Base-by-base conservation (phyloP, 1,140 invertebrate genomes). In the Drosophila quadrilineata region DNA sequence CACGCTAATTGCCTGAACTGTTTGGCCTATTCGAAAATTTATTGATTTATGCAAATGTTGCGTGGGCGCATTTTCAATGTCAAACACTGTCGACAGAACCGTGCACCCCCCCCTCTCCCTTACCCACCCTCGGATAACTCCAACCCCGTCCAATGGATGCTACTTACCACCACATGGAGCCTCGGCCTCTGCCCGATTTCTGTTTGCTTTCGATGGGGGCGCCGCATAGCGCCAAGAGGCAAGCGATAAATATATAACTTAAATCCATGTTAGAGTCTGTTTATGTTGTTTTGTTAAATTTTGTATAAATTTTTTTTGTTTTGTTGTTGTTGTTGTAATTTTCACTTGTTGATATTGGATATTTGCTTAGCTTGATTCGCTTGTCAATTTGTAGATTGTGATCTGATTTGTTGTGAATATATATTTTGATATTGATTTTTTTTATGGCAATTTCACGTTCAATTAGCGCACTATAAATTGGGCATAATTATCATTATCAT, bases 131-230 rank as follows among this genome's bases (percentile, higher is more conserved):
- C 45, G n/a, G 12, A 3, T 9, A n/a, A 10, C 29, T 33, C 24
- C 54, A 38, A 29, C 10, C 16, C 6, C 21, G 17, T 17, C 58
- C 33, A 59, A 43, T 54, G n/a, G n/a, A n/a, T n/a, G 33, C 38
- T 69, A 89, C 89, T 86, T 84, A 90, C 89, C 89, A 90, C 89
- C 89, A 90, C 87, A 90, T 90, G 48, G 89, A 90, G 56, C 89
- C 89, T 63, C 88, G 77, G 59, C 89, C 89, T 70, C 62, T 67
- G 58, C 71, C 87, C 57, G 84, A 85, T 48, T 89, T 90, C 38
- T 87, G 86, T 88, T 89, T 89, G 50, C 76, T 88, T 67, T 89
- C 88, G 40, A 76, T 75, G 43, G 58, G 50, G 38, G 72, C 57
- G 65, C 73, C 75, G 69, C 62, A 86, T 12, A 88, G 66, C 68